phyloP scores from a whole-genome alignment of 2,113 vertebrate species.

The Perca fluviatilis region DNA sequence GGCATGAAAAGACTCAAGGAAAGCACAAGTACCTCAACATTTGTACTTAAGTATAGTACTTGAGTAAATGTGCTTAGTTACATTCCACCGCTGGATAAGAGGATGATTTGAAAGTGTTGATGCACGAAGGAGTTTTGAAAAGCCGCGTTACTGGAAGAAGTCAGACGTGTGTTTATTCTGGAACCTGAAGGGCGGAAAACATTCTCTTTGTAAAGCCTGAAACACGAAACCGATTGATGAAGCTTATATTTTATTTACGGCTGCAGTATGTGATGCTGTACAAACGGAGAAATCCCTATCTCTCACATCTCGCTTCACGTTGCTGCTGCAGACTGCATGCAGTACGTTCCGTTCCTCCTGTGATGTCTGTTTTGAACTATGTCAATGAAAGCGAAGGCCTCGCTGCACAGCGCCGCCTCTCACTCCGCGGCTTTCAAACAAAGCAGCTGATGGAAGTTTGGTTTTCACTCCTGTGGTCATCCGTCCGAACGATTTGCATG shows the following conservation, averaged over 20 bases:
- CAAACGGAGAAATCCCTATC: not conserved
- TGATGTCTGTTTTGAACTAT: not conserved
- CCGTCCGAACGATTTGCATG: constrained; percentile 61
- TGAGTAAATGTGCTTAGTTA: too few relatives aligned
- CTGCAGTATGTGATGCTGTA: not conserved
- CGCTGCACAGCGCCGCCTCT: not conserved
- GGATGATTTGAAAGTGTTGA: not conserved
- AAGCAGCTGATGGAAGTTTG: not conserved
- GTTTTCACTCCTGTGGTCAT: constrained; percentile 15
- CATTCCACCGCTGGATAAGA: too few relatives aligned
- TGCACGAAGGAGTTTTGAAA: not conserved
- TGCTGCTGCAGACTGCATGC: not conserved
- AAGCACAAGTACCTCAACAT: too few relatives aligned
- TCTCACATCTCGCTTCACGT: not conserved
- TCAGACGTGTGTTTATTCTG: not conserved
- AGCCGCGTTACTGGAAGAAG: not conserved
- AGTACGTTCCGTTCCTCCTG: not conserved
- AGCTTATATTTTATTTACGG: not conserved
- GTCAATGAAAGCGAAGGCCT: constrained; percentile 5
- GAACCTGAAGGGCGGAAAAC: not conserved
- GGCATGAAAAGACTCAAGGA: too few relatives aligned
- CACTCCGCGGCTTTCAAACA: not conserved
- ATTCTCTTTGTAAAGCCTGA: not conserved
- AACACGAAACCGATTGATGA: not conserved
- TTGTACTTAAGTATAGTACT: too few relatives aligned